These are phyloP conservation scores for Hippocampus zosterae DNA, from an alignment of 2,113 vertebrate species.

Conservation along the genomic window DNA sequence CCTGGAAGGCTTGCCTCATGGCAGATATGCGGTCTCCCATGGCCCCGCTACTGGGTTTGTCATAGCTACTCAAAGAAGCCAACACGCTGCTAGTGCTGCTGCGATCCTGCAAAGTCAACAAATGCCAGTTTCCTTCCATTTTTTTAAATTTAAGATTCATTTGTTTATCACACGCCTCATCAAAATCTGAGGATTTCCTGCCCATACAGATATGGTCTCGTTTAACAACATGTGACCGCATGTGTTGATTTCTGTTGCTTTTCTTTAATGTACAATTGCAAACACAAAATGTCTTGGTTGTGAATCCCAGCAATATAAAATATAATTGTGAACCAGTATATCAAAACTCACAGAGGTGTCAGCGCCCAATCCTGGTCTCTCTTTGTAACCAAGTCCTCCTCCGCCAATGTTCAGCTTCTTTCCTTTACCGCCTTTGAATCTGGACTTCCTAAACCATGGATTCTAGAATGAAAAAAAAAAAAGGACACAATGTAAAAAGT, in stretches of 20 bases:
- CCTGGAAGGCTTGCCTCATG: conserved; percentile 97
- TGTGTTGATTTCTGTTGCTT: background rate
- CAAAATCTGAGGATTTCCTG: too few relatives aligned
- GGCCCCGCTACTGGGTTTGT: conserved; percentile 82
- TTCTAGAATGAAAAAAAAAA: conserved; percentile 74
- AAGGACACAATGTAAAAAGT: background rate
- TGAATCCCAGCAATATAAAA: background rate
- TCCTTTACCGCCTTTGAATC: conserved; percentile 94
- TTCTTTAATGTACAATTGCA: background rate
- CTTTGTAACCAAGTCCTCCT: conserved; percentile 91
- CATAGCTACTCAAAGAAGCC: conserved; percentile 78
- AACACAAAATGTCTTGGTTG: too few relatives aligned
- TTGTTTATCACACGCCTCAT: too few relatives aligned
- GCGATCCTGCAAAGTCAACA: conserved; percentile 75
- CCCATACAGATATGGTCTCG: too few relatives aligned
- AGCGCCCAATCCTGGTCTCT: conserved; percentile 90
- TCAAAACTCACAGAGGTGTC: conserved; percentile 84
- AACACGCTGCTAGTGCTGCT: conserved; percentile 73
- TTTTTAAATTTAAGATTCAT: too few relatives aligned
- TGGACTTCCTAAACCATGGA: conserved; percentile 95
- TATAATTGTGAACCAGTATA: background rate
- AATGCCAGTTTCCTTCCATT: background rate
- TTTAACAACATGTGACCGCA: too few relatives aligned
- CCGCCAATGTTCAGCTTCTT: conserved; percentile 95
- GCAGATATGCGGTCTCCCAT: conserved; percentile 98